Conservation (phyloP, 2,797 vertebrate species). For the Scomberomorus guttatus region DNA sequence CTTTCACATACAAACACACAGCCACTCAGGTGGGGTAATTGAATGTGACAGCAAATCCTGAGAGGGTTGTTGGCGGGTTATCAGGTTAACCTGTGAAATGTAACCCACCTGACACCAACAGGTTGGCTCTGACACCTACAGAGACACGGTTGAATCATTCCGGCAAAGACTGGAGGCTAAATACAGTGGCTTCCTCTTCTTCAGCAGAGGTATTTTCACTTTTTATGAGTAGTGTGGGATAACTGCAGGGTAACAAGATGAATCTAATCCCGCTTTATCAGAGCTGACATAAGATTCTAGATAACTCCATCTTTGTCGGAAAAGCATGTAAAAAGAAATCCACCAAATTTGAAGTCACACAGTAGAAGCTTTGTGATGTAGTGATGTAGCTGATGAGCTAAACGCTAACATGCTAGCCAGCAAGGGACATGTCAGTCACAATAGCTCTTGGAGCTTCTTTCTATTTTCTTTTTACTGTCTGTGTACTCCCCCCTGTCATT, state of each 20-base stretch:
- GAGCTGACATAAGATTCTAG: neutral
- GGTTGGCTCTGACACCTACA: conserved; percentile 68
- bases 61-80: conserved; percentile 76
- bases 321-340: neutral
- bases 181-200: conserved; percentile 30
- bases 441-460: neutral
- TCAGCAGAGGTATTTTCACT: conserved; percentile 22
- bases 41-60: conserved; percentile 76
- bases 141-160: conserved; percentile 64
- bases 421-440: too few relatives aligned
- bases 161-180: conserved; percentile 53
- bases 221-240: neutral
- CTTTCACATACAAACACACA: conserved; percentile 58
- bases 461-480: neutral
- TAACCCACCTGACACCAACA: conserved; percentile 73
- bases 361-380: neutral
- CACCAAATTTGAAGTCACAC: neutral
- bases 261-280: conserved; percentile 3
- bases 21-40: conserved; percentile 68
- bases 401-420: too few relatives aligned
- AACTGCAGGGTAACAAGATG: conserved; percentile 4
- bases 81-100: conserved; percentile 80
- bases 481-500: neutral
- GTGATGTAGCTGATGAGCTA: too few relatives aligned
- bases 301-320: neutral